Evolutionary conservation across 2,797 vertebrate genomes (phyloP).

Genomic region (Poecile montanus): DNA sequence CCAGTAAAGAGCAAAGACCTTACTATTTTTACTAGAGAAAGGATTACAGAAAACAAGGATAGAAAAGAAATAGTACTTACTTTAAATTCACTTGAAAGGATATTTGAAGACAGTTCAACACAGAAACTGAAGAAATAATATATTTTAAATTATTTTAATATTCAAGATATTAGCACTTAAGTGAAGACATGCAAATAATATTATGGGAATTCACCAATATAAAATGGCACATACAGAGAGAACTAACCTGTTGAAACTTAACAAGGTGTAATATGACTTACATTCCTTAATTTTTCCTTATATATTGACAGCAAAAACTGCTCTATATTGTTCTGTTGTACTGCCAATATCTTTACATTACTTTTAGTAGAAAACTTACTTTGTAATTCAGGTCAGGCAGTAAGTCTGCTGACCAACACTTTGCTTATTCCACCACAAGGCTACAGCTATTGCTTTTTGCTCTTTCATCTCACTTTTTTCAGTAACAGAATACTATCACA

Average conservation of each 20-base stretch:
- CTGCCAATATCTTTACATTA: neutral
- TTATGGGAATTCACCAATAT: neutral
- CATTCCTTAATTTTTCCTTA: neutral
- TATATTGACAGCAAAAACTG: neutral
- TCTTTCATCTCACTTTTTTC: neutral
- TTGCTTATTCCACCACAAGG: neutral
- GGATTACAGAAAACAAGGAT: neutral
- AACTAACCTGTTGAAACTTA: neutral
- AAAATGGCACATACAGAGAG: neutral
- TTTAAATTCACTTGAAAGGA: neutral
- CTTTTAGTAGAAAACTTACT: neutral
- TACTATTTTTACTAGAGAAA: neutral
- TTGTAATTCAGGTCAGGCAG: neutral
- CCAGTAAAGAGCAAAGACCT: neutral
- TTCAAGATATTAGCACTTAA: neutral
- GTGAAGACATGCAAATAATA: neutral
- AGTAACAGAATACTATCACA: neutral
- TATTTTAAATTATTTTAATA: neutral
- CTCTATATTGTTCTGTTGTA: neutral
- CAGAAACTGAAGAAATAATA: neutral
- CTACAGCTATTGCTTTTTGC: neutral
- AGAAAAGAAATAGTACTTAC: neutral
- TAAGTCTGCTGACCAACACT: neutral
- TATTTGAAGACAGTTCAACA: neutral
- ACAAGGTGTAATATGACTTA: neutral